These are phyloP conservation scores for Tenodera sinensis DNA, from an alignment of 2,888 invertebrate genomes.

Conservation along the genomic window DNA sequence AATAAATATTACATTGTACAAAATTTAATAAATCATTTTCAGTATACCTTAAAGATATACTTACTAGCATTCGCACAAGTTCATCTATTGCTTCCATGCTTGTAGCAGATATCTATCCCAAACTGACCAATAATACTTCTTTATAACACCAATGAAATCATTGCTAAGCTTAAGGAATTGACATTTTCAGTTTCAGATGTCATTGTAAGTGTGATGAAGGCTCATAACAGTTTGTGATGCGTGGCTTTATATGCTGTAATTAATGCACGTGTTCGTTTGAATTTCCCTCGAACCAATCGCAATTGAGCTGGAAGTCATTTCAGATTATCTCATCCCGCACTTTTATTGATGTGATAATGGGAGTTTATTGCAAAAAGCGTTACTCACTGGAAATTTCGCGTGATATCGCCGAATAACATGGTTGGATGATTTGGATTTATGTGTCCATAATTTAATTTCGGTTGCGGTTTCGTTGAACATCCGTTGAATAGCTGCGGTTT, in stretches of 20 bases:
- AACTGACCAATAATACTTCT: too few relatives aligned
- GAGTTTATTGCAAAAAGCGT: neutral
- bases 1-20: too few relatives aligned
- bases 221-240: neutral
- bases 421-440: neutral
- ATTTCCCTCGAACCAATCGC: neutral
- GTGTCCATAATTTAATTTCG: neutral
- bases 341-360: neutral
- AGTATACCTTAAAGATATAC: too few relatives aligned
- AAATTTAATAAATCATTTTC: too few relatives aligned
- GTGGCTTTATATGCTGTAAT: neutral
- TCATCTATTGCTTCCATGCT: too few relatives aligned
- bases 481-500: too few relatives aligned
- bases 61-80: too few relatives aligned
- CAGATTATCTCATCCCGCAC: neutral
- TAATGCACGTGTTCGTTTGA: neutral
- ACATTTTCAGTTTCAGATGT: too few relatives aligned
- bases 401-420: neutral
- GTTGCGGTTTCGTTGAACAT: neutral
- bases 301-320: neutral
- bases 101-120: too few relatives aligned
- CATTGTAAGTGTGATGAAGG: neutral
- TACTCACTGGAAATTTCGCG: neutral
- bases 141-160: too few relatives aligned
- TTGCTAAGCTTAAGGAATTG: too few relatives aligned